Evolutionary conservation across 2,113 vertebrate species (phyloP), one percentile per base, ranked within the genome.

Genomic region (Ia io): DNA sequence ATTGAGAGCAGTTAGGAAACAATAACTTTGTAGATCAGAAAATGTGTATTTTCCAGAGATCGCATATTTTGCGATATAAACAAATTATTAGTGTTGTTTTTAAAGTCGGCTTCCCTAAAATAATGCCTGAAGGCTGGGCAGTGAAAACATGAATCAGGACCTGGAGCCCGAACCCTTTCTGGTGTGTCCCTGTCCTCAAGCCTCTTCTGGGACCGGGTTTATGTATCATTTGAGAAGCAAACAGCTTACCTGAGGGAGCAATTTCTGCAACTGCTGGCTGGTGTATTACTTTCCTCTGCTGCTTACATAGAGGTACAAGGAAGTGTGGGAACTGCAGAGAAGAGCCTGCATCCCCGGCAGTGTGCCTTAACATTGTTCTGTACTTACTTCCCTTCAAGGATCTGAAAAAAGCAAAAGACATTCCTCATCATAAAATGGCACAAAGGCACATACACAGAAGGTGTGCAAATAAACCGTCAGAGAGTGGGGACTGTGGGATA

Each of bases 101-200:
- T 83, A 53, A 95, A 95, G 23, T 63, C 87, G 42, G 9, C 37
- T 83, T 83, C 53, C 37, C 56, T 83, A 35, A 93, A 92, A 40
- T 94, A 63, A 28, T 69, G 73, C 63, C 56, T 74, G 11, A 65
- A 92, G 35, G 40, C 71, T 61, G 47, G 28, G 18, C 53, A 93
- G n/a, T 9, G 49, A 84, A 40, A 90, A 93, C 49, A 84, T 61
- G 65, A 44, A 88, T 84, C 44, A 53, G 71, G 87, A 42, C 14
- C 86, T 32, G 3, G 74, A 40, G 42, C 67, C 11, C 10, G 12
- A 42, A 20, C 9, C 25, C 40, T n/a, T 59, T 35, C 1, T 16
- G 28, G 9, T 44, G 56, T 17, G 8, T 4, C 9, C 32, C 35
- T 20, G 1, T 56, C 70, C 49, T 70, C 12, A 0, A 86, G 56